Evolutionary conservation across 2,113 vertebrate species (phyloP).

Genomic region (Crypturellus undulatus): DNA sequence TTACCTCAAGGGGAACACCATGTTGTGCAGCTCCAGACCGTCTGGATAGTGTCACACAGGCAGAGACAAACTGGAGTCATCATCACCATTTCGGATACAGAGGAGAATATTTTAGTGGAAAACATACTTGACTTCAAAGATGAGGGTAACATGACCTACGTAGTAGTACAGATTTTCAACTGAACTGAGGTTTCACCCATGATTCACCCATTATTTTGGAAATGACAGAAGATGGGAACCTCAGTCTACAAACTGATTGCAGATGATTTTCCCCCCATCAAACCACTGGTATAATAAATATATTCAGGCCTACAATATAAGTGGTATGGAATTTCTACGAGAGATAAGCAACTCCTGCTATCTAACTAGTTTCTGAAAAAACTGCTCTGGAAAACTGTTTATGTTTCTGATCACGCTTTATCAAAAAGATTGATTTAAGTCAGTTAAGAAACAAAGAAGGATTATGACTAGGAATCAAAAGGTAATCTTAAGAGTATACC

Average conservation of each 20-base stretch:
- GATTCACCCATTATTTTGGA: background rate
- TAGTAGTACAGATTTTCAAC: background rate
- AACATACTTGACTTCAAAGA: background rate
- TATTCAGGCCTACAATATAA: background rate
- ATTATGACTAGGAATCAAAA: background rate
- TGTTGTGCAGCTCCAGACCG: background rate
- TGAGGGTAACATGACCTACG: background rate
- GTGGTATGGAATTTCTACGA: background rate
- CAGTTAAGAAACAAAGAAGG: background rate
- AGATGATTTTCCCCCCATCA: background rate
- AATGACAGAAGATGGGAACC: background rate
- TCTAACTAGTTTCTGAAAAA: background rate
- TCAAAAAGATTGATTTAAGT: background rate
- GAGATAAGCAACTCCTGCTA: background rate
- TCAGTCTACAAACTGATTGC: background rate
- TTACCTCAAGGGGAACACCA: background rate
- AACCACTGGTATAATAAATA: background rate
- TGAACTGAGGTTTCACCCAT: background rate
- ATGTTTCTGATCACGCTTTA: background rate
- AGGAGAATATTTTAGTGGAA: background rate
- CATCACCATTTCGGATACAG: background rate
- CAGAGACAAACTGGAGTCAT: background rate
- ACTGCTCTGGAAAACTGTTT: background rate
- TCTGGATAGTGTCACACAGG: background rate
- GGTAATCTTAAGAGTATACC: background rate